A percentile compares a stretch with the other conserved stretches of the same genome.
Evolutionary conservation across 23 tunicate genomes (phyloP).

Genomic region (Halocynthia aurantium): DNA sequence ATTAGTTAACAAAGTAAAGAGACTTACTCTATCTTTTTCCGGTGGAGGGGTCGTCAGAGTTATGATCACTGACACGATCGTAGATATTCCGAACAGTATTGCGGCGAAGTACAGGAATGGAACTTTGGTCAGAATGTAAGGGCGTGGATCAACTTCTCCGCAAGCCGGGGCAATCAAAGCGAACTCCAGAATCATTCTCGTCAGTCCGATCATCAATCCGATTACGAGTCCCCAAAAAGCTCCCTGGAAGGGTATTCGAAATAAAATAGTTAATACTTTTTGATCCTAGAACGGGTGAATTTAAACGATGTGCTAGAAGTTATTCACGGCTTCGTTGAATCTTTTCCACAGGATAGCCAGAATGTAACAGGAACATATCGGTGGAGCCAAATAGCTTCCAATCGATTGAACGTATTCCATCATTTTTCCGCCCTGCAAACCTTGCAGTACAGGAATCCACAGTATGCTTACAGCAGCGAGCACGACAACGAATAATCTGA

Average conservation of each 20-base stretch:
- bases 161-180: constrained; percentile 6
- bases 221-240: constrained; percentile 27
- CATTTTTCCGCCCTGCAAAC: constrained; percentile 22
- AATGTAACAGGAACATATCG: constrained; percentile 14
- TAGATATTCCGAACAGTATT: constrained; percentile 9
- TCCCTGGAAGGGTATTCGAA: background rate
- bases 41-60: constrained; percentile 20
- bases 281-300: background rate
- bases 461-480: constrained; percentile 23
- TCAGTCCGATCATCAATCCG: constrained; percentile 2
- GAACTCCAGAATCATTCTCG: constrained; percentile 16
- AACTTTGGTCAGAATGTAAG: constrained; percentile 18
- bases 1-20: no score
- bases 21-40: constrained; percentile 1
- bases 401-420: constrained; percentile 32
- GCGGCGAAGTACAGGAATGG: constrained; percentile 9
- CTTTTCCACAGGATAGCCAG: constrained; percentile 13
- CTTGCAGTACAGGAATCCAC: constrained; percentile 21
- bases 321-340: constrained; percentile 14
- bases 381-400: constrained; percentile 22
- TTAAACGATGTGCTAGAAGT: background rate
- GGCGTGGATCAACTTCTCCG: constrained; percentile 7
- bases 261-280: background rate
- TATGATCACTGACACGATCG: constrained; percentile 7
- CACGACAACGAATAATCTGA: constrained; percentile 18